Base-by-base conservation (phyloP, 2,113 vertebrate species). In the Atrichornis clamosus region DNA sequence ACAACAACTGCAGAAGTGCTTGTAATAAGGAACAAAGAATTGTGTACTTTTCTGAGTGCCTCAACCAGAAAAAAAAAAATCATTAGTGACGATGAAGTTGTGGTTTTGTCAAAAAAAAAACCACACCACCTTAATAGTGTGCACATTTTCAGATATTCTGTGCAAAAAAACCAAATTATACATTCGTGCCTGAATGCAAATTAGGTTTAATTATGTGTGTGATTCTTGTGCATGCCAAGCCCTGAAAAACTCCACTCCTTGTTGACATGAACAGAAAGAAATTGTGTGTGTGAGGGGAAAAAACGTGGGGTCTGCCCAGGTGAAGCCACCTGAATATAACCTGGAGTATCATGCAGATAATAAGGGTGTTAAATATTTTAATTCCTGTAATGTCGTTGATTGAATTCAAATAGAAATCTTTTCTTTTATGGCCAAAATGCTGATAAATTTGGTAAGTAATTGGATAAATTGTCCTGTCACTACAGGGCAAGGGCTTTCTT, bases 61-160 rank as follows among this genome's bases (percentile, higher is more conserved):
- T 67, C 55, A 75, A 68, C 7, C 47, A 67, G 59, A 35, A 65
- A 12, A 28, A 41, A n/a, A 65, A 92, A 65, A 72, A 44, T 13
- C 13, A 49, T 33, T 11, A 50, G 16, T 74, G 69, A 17, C 39
- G 47, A 2, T 2, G 33, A 80, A 65, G 20, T 19, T 24, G 63
- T 37, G 63, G 6, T 70, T 88, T 85, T 56, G 28, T 56, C 33
- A 44, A 64, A 23, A 10, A 21, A 27, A 41, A 32, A 10, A 11
- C 6, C 2, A 0, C 2, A 49, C 23, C 13, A 23, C 32, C 13
- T 39, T 8, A n/a, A 47, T 27, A 9, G 7, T 26, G 11, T 22
- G 10, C 14, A 8, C 7, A 3, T 55, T 44, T 81, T 39, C 15
- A 60, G 69, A 2, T 37, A 28, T 27, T 50, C 26, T 35, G n/a